These are phyloP conservation scores for Adelognathus sp. DNA, from an alignment of 2,888 invertebrate species.

Conservation along the genomic window DNA sequence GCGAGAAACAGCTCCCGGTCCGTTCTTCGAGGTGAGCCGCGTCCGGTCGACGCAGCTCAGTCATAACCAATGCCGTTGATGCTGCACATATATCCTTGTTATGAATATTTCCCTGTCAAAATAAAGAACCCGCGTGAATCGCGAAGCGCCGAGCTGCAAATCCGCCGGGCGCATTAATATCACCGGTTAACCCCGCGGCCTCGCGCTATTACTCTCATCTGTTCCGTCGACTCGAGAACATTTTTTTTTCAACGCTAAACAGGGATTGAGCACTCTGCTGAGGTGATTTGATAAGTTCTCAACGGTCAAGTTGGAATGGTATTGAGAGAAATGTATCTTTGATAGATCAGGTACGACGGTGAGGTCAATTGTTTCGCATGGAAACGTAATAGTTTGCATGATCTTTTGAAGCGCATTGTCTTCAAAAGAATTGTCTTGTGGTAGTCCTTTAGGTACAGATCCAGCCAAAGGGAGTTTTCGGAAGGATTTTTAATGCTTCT, in stretches of 20 bases:
- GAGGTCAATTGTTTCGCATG: too few relatives aligned
- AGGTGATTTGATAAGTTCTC: not conserved
- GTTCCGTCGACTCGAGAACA: not conserved
- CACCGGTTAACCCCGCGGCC: slow-evolving; percentile 32
- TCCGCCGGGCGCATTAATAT: slow-evolving; percentile 66
- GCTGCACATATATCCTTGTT: slow-evolving; percentile 44
- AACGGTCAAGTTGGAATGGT: not conserved
- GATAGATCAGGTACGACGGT: not conserved
- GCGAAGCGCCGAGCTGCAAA: slow-evolving; percentile 52
- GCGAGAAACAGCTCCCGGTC: slow-evolving; percentile 17
- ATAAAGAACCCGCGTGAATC: slow-evolving; percentile 65
- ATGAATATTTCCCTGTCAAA: slow-evolving; percentile 72
- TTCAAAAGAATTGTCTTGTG: too few relatives aligned
- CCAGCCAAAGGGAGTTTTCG: too few relatives aligned
- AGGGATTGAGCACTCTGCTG: not conserved
- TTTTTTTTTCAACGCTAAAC: not conserved
- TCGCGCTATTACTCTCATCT: slow-evolving; percentile 19
- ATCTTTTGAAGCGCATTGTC: too few relatives aligned
- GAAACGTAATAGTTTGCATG: too few relatives aligned
- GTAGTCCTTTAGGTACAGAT: too few relatives aligned
- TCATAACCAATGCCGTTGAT: slow-evolving; percentile 10
- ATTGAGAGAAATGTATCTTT: not conserved
- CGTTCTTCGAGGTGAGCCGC: slow-evolving; percentile 1
- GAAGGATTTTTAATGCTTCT: too few relatives aligned
- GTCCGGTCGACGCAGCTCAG: not conserved